phyloP scores from a whole-genome alignment of 2,113 vertebrate species.

The Reinhardtius hippoglossoides region DNA sequence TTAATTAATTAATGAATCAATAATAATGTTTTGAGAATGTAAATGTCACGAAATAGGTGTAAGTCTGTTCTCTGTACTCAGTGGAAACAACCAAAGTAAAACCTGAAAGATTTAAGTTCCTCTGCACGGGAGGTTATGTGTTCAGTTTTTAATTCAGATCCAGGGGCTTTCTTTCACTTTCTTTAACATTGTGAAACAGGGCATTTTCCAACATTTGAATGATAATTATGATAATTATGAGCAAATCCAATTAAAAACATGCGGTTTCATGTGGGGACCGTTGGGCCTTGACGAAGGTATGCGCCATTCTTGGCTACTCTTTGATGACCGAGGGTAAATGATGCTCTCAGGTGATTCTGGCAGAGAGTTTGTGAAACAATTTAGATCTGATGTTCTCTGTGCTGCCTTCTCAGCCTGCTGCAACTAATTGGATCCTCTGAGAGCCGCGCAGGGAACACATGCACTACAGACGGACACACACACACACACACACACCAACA shows the following conservation, averaged over 20 bases:
- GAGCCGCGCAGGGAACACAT: constrained; percentile 15
- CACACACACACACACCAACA: constrained; percentile 28
- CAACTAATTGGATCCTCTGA: constrained; percentile 77
- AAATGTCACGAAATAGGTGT: too few species aligned
- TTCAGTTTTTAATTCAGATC: too few species aligned
- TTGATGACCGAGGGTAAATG: constrained; percentile 32
- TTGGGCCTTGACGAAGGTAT: too few species aligned
- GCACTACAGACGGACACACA: constrained; percentile 15
- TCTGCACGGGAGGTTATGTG: too few species aligned
- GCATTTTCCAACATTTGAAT: too few species aligned
- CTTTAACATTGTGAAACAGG: too few species aligned
- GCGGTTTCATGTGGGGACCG: too few species aligned
- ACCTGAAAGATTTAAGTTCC: neutral
- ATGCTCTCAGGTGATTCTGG: constrained; percentile 24
- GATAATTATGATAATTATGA: too few species aligned
- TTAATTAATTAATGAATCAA: neutral
- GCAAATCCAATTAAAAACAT: too few species aligned
- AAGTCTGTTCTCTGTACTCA: neutral
- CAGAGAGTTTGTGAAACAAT: constrained; percentile 28
- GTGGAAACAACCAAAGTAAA: constrained; percentile 5
- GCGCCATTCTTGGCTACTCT: neutral
- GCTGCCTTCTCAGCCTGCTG: constrained; percentile 53
- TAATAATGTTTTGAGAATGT: neutral
- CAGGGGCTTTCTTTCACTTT: too few species aligned
- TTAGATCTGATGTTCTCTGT: constrained; percentile 43